A percentile compares a stretch with the other conserved stretches of the same genome.
These are phyloP conservation scores for Empidonax alnorum DNA, from an alignment of 2,113 vertebrate species.

Conservation along the genomic window DNA sequence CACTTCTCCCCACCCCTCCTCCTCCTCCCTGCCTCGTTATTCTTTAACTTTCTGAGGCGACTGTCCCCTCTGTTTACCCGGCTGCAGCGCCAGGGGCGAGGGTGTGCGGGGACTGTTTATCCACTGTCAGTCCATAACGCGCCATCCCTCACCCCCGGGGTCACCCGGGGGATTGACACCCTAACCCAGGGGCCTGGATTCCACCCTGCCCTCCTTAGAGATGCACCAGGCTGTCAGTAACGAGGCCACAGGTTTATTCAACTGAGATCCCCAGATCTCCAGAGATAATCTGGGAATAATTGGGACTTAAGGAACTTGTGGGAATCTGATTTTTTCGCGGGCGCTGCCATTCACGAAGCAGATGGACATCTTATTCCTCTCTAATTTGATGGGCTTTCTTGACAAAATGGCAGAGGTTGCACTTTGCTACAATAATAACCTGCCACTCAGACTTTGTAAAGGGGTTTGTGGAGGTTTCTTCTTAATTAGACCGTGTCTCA, in stretches of 20 bases:
- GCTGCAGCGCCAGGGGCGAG: constrained; percentile 62
- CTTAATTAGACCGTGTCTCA: constrained; percentile 46
- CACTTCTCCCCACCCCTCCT: background rate
- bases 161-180: constrained; percentile 83
- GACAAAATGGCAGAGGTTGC: constrained; percentile 71
- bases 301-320: constrained; percentile 85
- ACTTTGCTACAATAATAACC: constrained; percentile 65
- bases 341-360: constrained; percentile 75
- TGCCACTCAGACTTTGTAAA: constrained; percentile 68
- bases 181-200: constrained; percentile 83
- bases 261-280: constrained; percentile 82
- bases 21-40: background rate
- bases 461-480: constrained; percentile 54
- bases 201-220: constrained; percentile 81
- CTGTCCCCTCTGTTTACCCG: constrained; percentile 78
- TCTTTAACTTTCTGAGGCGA: constrained; percentile 71
- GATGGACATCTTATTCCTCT: constrained; percentile 83
- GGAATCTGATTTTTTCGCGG: constrained; percentile 77
- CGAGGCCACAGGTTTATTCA: constrained; percentile 86
- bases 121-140: constrained; percentile 79
- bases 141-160: constrained; percentile 80
- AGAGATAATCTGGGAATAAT: constrained; percentile 97
- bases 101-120: constrained; percentile 68
- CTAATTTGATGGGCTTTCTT: constrained; percentile 75
- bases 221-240: constrained; percentile 89